Evolutionary conservation across 2,888 invertebrate species (phyloP), one percentile per base, ranked within the genome.

Genomic region (Tyria jacobaeae): DNA sequence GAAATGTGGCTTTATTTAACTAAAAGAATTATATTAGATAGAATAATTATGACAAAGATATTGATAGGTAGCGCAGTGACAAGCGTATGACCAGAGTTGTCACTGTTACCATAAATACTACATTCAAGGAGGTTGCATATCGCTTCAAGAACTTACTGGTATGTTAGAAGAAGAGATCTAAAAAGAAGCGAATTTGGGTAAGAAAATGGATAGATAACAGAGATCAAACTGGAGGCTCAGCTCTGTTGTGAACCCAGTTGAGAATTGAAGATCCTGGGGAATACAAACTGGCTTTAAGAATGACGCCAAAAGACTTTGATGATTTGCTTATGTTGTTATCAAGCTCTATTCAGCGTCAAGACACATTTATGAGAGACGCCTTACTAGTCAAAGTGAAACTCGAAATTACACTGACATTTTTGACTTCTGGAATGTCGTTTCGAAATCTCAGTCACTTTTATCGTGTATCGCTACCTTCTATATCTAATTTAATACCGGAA

Each of bases 301-400:
- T 73, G 68, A 48, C 68, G 56, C 62, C 71, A 57, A 52, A 73
- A 25, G 62, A 70, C 21, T 74, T 74, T 70, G 69, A 75, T 41
- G 60, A 70, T 52, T 62, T 75, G 67, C 62, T 76, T n/a, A 63
- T 57, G 54, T 21, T 70, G 60, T 35, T 74, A 63, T 66, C 71
- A 21, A 71, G 65, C 58, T 66, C 66, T 66, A 79, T 76, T 63
- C 71, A 76, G 51, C 71, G 71, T 54, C 66, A 67, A 25, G 68
- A 79, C 59, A 80, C 77, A 51, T 62, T 72, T 27, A 73, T 79
- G 69, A 73, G 75, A 73, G 66, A 73, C 69, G 77, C 79, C 44
- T 62, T 81, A 64, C 75, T 81, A 63, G 71, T 76, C 54, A 74
- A 77, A 73, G 52, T 79, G 48, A 81, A 82, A 78, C 59, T 81